Evolutionary conservation across 2,888 invertebrate species (phyloP).

Genomic region (Beris chalybata): DNA sequence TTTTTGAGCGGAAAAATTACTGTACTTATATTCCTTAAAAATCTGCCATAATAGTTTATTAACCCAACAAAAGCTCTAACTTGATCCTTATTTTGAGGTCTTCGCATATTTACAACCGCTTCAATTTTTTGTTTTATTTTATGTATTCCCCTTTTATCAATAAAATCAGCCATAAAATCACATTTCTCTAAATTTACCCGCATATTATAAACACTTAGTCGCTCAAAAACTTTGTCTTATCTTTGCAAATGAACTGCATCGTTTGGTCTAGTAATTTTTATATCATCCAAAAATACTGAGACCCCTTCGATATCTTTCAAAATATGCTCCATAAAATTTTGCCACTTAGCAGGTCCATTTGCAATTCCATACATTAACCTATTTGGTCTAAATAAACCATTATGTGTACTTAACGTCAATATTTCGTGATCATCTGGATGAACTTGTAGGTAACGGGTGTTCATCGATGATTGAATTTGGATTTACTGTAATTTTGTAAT

Average conservation of each 20-base stretch:
- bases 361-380: too few species aligned
- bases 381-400: conserved; percentile 47
- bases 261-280: conserved; percentile 27
- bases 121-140: too few species aligned
- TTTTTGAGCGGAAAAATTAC: conserved; percentile 45
- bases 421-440: conserved; percentile 45
- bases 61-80: conserved; percentile 46
- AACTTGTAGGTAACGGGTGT: too few species aligned
- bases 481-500: conserved; percentile 43
- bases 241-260: too few species aligned
- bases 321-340: conserved; percentile 40
- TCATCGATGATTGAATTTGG: too few species aligned
- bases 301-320: conserved; percentile 43
- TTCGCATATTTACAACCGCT: conserved; percentile 31
- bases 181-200: conserved; percentile 44
- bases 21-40: conserved; percentile 44
- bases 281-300: conserved; percentile 44
- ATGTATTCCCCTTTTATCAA: too few species aligned
- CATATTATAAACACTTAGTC: conserved; percentile 42
- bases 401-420: conserved; percentile 48
- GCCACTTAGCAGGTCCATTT: conserved; percentile 46
- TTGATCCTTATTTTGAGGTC: conserved; percentile 43
- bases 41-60: conserved; percentile 48
- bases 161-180: conserved; percentile 43
- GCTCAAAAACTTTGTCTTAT: conserved; percentile 37